These are phyloP conservation scores for Puma concolor DNA, from an alignment of 2,113 vertebrate genomes.

Conservation along the genomic window DNA sequence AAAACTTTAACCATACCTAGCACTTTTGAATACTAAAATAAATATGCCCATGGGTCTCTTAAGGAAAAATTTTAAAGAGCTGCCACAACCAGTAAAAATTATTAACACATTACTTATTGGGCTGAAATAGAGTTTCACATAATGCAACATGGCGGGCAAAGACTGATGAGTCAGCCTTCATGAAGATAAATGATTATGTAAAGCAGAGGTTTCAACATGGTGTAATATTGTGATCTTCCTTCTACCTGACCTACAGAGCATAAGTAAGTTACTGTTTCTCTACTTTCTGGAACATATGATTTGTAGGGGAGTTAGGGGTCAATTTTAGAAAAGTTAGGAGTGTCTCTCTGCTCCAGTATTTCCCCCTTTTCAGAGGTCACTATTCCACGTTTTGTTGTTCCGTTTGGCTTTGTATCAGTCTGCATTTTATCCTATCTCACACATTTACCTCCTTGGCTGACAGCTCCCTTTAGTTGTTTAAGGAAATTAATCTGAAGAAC, in stretches of 20 bases:
- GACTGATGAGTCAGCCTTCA: neutral
- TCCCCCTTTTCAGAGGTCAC: neutral
- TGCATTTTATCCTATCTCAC: neutral
- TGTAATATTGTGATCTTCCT: neutral
- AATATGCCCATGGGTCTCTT: neutral
- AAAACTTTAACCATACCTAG: neutral
- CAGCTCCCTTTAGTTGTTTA: neutral
- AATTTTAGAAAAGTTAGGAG: neutral
- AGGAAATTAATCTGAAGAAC: neutral
- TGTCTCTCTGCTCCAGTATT: neutral
- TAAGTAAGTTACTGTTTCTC: neutral
- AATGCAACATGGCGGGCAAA: neutral
- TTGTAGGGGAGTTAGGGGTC: neutral
- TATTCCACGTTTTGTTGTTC: neutral
- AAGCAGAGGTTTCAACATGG: neutral
- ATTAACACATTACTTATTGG: neutral
- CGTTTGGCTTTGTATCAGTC: neutral
- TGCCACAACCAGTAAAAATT: neutral
- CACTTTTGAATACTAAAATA: neutral
- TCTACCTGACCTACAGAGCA: neutral
- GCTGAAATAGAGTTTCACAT: constrained; percentile 1
- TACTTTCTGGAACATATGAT: neutral
- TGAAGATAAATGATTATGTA: neutral
- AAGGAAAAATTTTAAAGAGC: neutral
- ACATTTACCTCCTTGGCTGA: neutral